phyloP scores from a whole-genome alignment of 2,113 vertebrate genomes.

The Pedetes capensis region DNA sequence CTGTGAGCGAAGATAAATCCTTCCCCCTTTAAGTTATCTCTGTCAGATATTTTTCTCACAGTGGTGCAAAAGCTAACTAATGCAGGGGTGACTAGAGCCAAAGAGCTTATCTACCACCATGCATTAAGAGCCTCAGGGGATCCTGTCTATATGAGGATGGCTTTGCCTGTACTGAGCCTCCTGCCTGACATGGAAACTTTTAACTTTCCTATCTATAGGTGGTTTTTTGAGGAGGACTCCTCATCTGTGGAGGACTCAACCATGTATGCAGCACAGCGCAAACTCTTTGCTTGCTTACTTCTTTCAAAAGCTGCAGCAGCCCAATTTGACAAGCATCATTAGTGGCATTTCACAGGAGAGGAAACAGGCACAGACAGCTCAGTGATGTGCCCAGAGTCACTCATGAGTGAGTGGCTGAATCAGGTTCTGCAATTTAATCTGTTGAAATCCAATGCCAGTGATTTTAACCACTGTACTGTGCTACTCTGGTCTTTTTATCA shows the following conservation, averaged over 20 bases:
- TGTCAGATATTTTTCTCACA: no score
- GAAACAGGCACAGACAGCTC: background rate
- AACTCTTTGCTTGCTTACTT: background rate
- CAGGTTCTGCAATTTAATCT: background rate
- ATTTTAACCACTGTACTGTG: background rate
- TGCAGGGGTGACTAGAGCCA: background rate
- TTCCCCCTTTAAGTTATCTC: no score
- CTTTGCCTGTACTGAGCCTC: background rate
- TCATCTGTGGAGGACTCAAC: background rate
- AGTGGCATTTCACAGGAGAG: background rate
- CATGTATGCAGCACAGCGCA: no score
- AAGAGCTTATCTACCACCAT: no score
- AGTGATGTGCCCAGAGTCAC: background rate
- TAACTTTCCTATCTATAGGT: background rate
- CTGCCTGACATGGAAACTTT: background rate
- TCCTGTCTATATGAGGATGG: fast-evolving
- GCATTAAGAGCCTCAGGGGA: fast-evolving
- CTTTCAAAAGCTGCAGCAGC: background rate
- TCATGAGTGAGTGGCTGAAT: background rate
- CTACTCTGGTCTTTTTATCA: background rate
- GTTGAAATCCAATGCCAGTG: background rate
- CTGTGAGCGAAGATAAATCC: no score
- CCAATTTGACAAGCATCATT: fast-evolving
- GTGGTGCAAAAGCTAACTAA: no score
- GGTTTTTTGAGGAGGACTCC: background rate